Conservation (phyloP, 2,797 vertebrate genomes). For the Prionace glauca region DNA sequence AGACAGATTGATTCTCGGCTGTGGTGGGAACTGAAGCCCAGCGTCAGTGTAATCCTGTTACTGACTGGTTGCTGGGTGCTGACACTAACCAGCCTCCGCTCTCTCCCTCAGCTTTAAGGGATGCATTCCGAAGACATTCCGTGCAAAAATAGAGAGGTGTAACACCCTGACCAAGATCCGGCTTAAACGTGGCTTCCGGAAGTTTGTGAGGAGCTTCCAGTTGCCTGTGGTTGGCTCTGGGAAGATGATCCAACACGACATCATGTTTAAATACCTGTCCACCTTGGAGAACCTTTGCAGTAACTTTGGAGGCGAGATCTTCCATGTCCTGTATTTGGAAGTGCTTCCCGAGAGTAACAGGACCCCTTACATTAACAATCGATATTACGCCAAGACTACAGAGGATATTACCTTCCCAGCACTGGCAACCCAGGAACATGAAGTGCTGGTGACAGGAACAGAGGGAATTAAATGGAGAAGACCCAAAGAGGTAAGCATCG, state of each 20-base stretch:
- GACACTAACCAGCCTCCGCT: background rate
- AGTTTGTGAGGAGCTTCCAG: conserved; percentile 75
- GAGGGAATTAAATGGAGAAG: conserved; percentile 73
- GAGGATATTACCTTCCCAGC: background rate
- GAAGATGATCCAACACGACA: conserved; percentile 59
- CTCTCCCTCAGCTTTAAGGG: conserved; percentile 63
- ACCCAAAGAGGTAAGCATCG: conserved; percentile 47
- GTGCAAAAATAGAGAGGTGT: conserved; percentile 64
- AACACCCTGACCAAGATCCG: conserved; percentile 70
- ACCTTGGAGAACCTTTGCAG: conserved; percentile 76
- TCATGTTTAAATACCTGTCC: conserved; percentile 86
- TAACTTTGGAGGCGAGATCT: conserved; percentile 65
- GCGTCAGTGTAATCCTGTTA: too few species aligned
- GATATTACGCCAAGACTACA: conserved; percentile 40
- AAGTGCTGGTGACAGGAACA: conserved; percentile 68
- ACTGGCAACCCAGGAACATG: conserved; percentile 50
- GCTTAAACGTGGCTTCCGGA: conserved; percentile 65
- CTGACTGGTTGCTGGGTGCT: background rate
- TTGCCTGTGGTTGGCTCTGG: conserved; percentile 60
- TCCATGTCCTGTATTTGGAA: conserved; percentile 54
- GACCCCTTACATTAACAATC: conserved; percentile 47
- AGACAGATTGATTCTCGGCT: background rate
- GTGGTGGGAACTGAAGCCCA: too few species aligned
- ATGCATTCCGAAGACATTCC: conserved; percentile 81
- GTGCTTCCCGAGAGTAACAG: conserved; percentile 54